Conservation (phyloP, 2,888 invertebrate genomes). For the Erebia ligea region DNA sequence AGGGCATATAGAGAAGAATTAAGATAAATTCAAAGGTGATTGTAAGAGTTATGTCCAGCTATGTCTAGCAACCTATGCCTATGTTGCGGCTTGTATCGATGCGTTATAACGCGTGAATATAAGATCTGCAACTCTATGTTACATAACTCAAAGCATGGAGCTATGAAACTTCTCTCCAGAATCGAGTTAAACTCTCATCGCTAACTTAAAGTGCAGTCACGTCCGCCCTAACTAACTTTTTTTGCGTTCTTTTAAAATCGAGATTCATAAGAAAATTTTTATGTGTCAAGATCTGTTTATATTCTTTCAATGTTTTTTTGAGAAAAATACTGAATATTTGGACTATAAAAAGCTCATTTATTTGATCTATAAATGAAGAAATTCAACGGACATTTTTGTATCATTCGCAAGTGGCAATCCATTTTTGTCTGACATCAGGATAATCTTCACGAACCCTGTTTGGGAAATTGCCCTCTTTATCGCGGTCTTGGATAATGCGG, state of each 20-base stretch:
- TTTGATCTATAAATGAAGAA: no score
- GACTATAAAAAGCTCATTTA: no score
- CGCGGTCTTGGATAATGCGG: constrained; percentile 33
- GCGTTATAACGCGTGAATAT: no score
- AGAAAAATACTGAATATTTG: neutral
- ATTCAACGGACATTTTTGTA: constrained; percentile 23
- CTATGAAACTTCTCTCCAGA: constrained; percentile 71
- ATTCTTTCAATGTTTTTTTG: neutral
- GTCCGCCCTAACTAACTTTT: constrained; percentile 37
- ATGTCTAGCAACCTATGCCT: no score
- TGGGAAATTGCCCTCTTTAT: constrained; percentile 45
- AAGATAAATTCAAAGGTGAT: no score
- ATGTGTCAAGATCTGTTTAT: neutral
- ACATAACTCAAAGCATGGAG: constrained; percentile 35
- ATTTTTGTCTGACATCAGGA: constrained; percentile 40
- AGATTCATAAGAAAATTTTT: constrained; percentile 15
- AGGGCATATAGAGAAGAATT: no score
- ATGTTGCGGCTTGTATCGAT: no score
- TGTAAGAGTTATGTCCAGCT: no score
- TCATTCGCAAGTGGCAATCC: constrained; percentile 29
- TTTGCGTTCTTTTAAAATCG: constrained; percentile 32
- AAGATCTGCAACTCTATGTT: neutral
- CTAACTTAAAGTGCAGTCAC: constrained; percentile 41
- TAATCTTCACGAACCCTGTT: constrained; percentile 41
- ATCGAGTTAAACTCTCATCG: constrained; percentile 61